Conservation (phyloP, 35 echinoderm and acorn worm species). For the Hemicentrotus pulcherrimus region DNA sequence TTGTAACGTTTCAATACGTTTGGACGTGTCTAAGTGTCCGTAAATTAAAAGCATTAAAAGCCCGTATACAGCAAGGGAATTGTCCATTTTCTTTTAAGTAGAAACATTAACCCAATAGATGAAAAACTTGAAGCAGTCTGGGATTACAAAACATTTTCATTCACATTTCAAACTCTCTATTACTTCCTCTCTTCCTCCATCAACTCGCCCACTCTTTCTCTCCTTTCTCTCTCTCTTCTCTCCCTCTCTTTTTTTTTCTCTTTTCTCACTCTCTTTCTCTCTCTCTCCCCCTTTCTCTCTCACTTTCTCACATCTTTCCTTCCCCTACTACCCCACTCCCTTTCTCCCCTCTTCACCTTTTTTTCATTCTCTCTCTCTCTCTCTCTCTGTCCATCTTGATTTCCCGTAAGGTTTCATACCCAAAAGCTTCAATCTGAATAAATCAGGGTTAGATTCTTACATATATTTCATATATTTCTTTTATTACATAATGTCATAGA, state of each 20-base stretch:
- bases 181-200: not conserved
- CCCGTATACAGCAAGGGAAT: no score
- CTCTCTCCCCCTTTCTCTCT: not conserved
- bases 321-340: not conserved
- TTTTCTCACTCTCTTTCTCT: not conserved
- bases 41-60: no score
- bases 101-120: not conserved
- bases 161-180: no score
- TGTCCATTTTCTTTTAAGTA: not conserved
- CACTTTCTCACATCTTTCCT: not conserved
- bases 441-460: not conserved
- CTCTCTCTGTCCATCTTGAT: not conserved
- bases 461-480: not conserved
- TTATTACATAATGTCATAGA: not conserved
- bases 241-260: not conserved
- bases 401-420: no score
- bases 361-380: not conserved
- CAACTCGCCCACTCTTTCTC: not conserved
- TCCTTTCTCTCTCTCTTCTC: not conserved
- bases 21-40: not conserved
- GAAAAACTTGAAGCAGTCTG: no score
- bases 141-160: not conserved
- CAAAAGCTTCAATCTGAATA: no score
- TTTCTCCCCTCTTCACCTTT: not conserved
- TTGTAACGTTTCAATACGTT: no score